Evolutionary conservation across 2,888 invertebrate species (phyloP), one percentile per base, ranked within the genome.

Genomic region (Trichacis sp.): DNA sequence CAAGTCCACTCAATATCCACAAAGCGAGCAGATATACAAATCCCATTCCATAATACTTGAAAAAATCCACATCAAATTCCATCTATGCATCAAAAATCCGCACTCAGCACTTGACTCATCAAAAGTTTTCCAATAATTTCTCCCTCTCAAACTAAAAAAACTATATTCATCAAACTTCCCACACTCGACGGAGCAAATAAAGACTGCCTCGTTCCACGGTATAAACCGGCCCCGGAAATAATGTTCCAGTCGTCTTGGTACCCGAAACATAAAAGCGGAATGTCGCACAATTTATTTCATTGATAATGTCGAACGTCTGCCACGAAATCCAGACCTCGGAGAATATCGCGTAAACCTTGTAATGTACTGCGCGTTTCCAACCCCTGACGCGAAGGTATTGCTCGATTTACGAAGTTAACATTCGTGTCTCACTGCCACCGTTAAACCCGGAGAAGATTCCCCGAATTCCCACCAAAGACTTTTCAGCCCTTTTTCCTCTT

Each of bases 261-360:
- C 45, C 55, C 55, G 36, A 56, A 47, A 40, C 62, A 56, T 62
- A 56, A 62, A 62, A 56, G 56, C 62, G 36, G 56, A 36, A 52
- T 62, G 62, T 62, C 56, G 52, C 56, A 56, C 52, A 62, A 62
- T 62, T 62, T 62, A 62, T 62, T 52, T 56, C 56, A 55, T 56
- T 56, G 62, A 62, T 62, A 62, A 62, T 56, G 62, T 56, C 52
- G 52, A 62, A 62, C 43, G 62, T 62, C 56, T 62, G 52, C 48
- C 48, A 55, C 14, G 54, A 24, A 46, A 46, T 40, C 30, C 12
- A 14, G 24, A 14, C n/a, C 14, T 14, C 51, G 48, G 51, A 56
- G 56, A 56, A 46, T 14, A 14, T 38, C 43, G 50, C 56, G 42
- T 56, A 52, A 56, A 56, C 40, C 54, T 42, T n/a, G 30, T 53